These are phyloP conservation scores for Strigamia crassipes DNA, from an alignment of 2,888 invertebrate genomes.

Conservation along the genomic window DNA sequence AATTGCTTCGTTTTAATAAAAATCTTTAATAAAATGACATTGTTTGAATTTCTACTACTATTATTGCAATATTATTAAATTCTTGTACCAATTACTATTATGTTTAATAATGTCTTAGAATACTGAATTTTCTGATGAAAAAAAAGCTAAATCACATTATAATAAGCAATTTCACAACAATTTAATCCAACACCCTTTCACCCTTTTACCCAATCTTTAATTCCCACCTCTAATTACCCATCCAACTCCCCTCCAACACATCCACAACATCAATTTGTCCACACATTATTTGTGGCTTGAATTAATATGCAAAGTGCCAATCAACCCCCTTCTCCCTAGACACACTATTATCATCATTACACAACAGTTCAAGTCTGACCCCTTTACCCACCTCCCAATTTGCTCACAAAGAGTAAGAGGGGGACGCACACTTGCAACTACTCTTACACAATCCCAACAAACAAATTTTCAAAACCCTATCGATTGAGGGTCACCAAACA, in stretches of 20 bases:
- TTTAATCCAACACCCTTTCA: not conserved
- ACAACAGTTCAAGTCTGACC: not conserved
- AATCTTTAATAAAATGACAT: no score
- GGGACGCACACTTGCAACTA: no score
- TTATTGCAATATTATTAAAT: no score
- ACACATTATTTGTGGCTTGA: not conserved
- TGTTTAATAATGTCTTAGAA: no score
- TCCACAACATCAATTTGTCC: not conserved
- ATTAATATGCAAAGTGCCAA: constrained; percentile 21
- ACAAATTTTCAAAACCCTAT: not conserved
- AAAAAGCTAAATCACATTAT: no score
- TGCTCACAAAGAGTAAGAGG: not conserved
- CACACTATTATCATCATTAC: not conserved
- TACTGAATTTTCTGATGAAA: no score
- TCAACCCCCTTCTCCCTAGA: not conserved
- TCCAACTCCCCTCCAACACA: not conserved
- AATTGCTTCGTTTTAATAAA: no score
- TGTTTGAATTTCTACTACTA: no score
- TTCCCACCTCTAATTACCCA: not conserved
- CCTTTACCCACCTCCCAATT: constrained; percentile 26
- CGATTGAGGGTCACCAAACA: not conserved
- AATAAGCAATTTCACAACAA: not conserved
- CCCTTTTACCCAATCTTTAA: not conserved
- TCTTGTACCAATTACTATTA: no score
- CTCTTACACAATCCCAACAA: not conserved